A percentile compares a stretch with the other conserved stretches of the same genome.
Conservation (phyloP, 2,888 invertebrate genomes). For the Ophonus ardosiacus region DNA sequence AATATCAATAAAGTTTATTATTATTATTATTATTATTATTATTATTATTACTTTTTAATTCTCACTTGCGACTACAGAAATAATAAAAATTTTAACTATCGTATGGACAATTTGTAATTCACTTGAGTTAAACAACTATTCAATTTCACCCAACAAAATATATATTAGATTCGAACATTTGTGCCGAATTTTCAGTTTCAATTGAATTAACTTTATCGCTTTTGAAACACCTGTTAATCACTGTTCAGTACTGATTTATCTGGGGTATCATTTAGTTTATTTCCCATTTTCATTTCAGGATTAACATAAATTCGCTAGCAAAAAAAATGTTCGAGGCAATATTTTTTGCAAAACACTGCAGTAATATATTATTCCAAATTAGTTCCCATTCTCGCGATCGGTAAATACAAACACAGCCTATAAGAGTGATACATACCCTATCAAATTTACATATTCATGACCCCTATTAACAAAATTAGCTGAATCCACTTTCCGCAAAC, state of each 20-base stretch:
- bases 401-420: slow-evolving; percentile 23
- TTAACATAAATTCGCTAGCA: not conserved
- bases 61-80: too few species aligned
- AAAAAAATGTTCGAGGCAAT: not conserved
- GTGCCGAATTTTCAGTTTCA: not conserved
- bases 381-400: not conserved
- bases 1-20: too few species aligned
- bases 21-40: too few species aligned
- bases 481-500: slow-evolving; percentile 13
- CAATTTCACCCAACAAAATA: too few species aligned
- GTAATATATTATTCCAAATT: slow-evolving; percentile 14
- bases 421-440: slow-evolving; percentile 28
- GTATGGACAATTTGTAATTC: too few species aligned
- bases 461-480: slow-evolving; percentile 32
- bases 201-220: not conserved
- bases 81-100: too few species aligned
- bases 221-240: not conserved
- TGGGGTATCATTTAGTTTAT: not conserved
- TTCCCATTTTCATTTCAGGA: not conserved
- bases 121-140: too few species aligned
- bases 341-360: not conserved
- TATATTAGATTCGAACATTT: too few species aligned
- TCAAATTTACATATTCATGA: slow-evolving; percentile 27
- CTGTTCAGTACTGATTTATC: not conserved
- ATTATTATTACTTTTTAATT: too few species aligned